Evolutionary conservation across 2,113 vertebrate genomes (phyloP), one percentile per base, ranked within the genome.

Genomic region (Holacanthus passer): DNA sequence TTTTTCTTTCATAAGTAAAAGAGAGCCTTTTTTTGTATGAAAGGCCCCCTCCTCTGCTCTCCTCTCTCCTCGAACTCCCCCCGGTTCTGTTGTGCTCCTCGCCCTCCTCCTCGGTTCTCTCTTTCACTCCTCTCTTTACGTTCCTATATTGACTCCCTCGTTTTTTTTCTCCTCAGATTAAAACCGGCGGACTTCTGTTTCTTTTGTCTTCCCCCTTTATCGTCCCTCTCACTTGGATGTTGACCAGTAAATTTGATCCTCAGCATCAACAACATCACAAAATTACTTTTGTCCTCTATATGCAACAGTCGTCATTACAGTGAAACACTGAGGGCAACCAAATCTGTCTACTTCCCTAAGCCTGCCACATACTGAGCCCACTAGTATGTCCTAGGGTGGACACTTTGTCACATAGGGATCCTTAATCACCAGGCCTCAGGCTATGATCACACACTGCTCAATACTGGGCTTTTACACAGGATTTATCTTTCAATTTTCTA

Each of bases 21-120:
- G 74, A 90, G 78, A 75, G 56, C 24, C 85, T 73, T 90, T 73
- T 90, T 90, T 85, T 89, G 76, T 87, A 66, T 86, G 81, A 90
- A 86, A 73, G 65, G 58, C 89, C 78, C n/a, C 89, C 91, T 85
- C 91, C 89, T 87, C 87, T 87, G 72, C 84, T 79, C 87, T 88
- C 81, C 79, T 64, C 79, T 84, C 65, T 86, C 77, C 58, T 82
- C 73, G 52, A 59, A 60, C 87, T 86, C 85, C 84, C 81, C 79
- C 87, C 71, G 81, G 84, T 80, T 87, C 84, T 88, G 74, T 88
- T 89, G 87, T 85, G 82, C 73, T 69, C 50, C 85, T 76, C 37
- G n/a, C 79, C 81, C 79, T 81, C 77, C 69, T 90, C 77, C 79
- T 82, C 45, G 2, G 29, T 45, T 83, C 63, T 67, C 59, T 73